Conservation (phyloP, 2,113 vertebrate species). For the Cephalopterus ornatus region DNA sequence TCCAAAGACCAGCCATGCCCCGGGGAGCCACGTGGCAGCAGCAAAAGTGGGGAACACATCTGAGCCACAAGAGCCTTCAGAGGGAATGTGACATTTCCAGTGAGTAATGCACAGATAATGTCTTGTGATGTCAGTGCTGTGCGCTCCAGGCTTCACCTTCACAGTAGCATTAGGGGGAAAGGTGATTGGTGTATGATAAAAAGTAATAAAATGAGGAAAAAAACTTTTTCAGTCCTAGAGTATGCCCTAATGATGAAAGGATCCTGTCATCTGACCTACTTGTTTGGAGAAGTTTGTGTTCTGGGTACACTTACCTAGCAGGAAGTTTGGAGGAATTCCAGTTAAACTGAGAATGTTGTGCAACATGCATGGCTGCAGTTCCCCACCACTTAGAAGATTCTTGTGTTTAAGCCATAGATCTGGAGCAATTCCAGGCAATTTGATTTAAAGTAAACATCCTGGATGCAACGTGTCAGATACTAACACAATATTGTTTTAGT, state of each 20-base stretch:
- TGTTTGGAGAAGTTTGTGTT: not conserved
- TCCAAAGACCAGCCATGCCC: not conserved
- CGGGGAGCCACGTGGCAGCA: not conserved
- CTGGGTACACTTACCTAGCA: conserved; percentile 30
- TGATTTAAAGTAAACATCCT: conserved; percentile 63
- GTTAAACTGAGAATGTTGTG: not conserved
- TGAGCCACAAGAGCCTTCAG: not conserved
- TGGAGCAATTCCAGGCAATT: conserved; percentile 46
- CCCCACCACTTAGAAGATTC: not conserved
- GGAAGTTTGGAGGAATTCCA: conserved; percentile 28
- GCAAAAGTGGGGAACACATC: not conserved
- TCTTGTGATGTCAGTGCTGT: not conserved
- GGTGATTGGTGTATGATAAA: not conserved
- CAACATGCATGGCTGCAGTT: not conserved
- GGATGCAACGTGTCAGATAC: conserved; percentile 47
- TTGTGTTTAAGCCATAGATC: conserved; percentile 24
- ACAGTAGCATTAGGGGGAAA: not conserved
- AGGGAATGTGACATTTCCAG: not conserved
- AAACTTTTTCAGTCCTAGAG: not conserved
- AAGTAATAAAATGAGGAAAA: not conserved
- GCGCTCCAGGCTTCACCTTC: not conserved
- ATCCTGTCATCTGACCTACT: not conserved
- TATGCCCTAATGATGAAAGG: not conserved
- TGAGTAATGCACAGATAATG: not conserved
- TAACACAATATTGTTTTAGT: conserved; percentile 37